Conservation (phyloP, 2,113 vertebrate species). For the Pelecanoides urinatrix region DNA sequence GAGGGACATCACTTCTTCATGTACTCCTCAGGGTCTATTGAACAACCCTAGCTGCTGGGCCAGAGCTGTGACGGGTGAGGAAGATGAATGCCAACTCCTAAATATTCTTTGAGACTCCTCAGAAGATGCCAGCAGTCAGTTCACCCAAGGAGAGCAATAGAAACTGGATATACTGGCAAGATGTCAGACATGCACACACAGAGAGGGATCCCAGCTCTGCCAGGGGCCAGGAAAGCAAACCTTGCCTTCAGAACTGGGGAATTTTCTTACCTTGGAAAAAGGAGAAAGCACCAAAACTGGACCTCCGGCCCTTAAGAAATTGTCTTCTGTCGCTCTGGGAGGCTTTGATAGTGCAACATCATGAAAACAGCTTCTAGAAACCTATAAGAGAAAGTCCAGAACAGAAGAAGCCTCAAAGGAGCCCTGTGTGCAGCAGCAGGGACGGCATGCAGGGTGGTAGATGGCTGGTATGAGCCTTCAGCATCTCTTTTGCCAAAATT, state of each 20-base stretch:
- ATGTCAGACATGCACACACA: fast-evolving
- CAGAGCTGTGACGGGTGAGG: neutral
- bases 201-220: neutral
- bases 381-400: neutral
- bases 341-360: neutral
- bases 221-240: neutral
- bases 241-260: neutral
- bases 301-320: neutral
- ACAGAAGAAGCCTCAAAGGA: neutral
- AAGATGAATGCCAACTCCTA: neutral
- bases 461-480: neutral
- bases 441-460: neutral
- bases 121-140: neutral
- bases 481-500: neutral
- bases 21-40: neutral
- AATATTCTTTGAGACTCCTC: neutral
- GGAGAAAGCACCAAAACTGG: neutral
- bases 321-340: neutral
- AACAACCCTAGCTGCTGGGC: neutral
- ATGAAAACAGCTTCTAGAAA: neutral
- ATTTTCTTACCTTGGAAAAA: neutral
- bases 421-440: neutral
- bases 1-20: neutral
- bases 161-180: neutral
- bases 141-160: neutral